Percentiles rank a stretch among this genome's conserved stretches.
These are phyloP conservation scores for Hylaeus volcanicus DNA, from an alignment of 1,140 invertebrate species.

Conservation along the genomic window DNA sequence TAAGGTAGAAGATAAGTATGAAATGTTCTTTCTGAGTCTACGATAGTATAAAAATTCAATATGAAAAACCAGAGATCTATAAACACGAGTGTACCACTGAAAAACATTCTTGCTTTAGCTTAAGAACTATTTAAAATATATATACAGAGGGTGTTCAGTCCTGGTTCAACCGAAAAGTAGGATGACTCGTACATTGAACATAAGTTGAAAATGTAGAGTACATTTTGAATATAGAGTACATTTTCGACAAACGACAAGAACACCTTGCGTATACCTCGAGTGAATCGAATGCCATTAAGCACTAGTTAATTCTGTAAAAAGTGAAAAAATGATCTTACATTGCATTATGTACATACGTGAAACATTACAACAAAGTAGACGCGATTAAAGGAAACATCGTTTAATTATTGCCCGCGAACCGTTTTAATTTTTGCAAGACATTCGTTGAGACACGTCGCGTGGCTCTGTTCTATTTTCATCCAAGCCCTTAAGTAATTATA, in stretches of 20 bases:
- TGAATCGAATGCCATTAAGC: slow-evolving; percentile 21
- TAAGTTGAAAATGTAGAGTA: slow-evolving; percentile 1
- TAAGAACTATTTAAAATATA: slow-evolving; percentile 74
- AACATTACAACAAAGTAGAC: slow-evolving; percentile 33
- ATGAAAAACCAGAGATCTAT: slow-evolving; percentile 55
- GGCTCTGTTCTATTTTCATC: slow-evolving; percentile 61
- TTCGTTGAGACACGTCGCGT: slow-evolving; percentile 56
- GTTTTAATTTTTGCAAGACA: slow-evolving; percentile 16
- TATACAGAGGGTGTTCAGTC: slow-evolving; percentile 14
- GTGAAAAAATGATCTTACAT: slow-evolving; percentile 24
- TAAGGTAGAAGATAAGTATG: not conserved
- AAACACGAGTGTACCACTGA: slow-evolving; percentile 37
- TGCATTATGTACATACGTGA: slow-evolving; percentile 28
- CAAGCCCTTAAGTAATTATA: slow-evolving; percentile 75
- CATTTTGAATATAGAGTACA: not conserved
- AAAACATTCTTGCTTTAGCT: slow-evolving; percentile 60
- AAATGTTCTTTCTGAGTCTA: slow-evolving; percentile 29
- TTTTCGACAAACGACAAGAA: not conserved
- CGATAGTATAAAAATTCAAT: slow-evolving; percentile 58
- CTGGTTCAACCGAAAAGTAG: no score
- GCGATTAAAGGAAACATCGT: slow-evolving; percentile 19
- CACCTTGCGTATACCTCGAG: not conserved
- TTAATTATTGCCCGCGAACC: not conserved
- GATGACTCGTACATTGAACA: no score
- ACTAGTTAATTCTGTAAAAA: slow-evolving; percentile 40